Percentiles rank a stretch among this genome's conserved stretches.
Evolutionary conservation across 1,140 invertebrate genomes (phyloP).

Genomic region (Orius laevigatus): DNA sequence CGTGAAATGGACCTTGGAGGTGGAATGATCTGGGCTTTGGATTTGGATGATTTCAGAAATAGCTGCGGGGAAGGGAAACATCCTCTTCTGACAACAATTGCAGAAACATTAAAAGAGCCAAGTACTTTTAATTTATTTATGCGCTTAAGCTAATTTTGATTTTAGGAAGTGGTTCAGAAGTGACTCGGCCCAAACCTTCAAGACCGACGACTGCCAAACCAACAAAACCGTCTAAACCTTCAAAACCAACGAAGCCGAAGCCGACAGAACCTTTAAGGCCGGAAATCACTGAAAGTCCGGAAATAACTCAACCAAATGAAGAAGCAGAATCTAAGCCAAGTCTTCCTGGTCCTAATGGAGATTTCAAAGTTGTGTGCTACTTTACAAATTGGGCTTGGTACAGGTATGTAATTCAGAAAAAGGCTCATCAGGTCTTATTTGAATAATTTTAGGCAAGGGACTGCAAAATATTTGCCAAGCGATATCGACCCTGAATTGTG

Average conservation of each 20-base stretch:
- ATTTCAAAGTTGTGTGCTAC: slow-evolving; percentile 48
- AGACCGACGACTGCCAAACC: slow-evolving; percentile 1
- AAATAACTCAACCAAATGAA: background rate
- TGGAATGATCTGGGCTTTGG: slow-evolving; percentile 80
- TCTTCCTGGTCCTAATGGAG: slow-evolving; percentile 18
- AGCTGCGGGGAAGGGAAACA: slow-evolving; percentile 51
- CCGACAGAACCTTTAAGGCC: background rate
- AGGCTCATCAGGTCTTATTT: no score
- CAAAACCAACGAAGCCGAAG: background rate
- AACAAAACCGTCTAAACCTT: background rate
- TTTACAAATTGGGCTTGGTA: slow-evolving; percentile 58
- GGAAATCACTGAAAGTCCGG: background rate
- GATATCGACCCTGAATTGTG: slow-evolving; percentile 50
- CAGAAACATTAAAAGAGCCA: slow-evolving; percentile 37
- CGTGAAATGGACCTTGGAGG: slow-evolving; percentile 57
- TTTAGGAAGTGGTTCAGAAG: background rate
- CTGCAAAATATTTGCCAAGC: slow-evolving; percentile 43
- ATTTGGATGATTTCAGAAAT: slow-evolving; percentile 36
- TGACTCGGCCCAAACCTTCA: background rate
- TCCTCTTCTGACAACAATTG: slow-evolving; percentile 50
- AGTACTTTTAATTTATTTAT: no score
- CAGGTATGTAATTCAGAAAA: slow-evolving; percentile 24
- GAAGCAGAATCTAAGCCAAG: slow-evolving; percentile 1
- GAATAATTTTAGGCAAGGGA: slow-evolving; percentile 32
- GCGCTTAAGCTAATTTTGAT: background rate